Percentiles rank a stretch among this genome's conserved stretches.
phyloP scores from a whole-genome alignment of 2,888 invertebrate species.

The Andrena dorsata region DNA sequence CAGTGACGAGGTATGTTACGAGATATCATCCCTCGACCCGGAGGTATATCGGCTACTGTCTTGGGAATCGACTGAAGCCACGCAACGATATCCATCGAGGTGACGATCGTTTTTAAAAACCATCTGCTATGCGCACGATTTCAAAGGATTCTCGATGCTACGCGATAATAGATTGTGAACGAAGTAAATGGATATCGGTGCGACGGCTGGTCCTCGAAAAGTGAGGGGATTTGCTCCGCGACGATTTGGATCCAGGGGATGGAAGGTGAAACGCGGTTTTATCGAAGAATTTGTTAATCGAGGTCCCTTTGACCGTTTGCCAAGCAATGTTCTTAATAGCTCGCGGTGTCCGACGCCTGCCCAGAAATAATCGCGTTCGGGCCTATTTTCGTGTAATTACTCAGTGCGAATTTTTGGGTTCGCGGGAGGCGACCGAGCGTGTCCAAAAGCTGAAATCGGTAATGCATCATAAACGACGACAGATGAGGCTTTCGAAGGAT shows the following conservation, averaged over 20 bases:
- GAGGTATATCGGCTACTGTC: conserved; percentile 57
- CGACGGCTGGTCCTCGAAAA: not conserved
- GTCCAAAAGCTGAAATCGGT: conserved; percentile 37
- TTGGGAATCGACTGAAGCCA: conserved; percentile 31
- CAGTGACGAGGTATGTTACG: conserved; percentile 94
- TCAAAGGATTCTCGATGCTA: not conserved
- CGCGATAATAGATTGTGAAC: not conserved
- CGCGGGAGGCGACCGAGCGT: conserved; percentile 40
- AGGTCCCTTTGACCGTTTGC: conserved; percentile 64
- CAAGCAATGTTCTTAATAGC: conserved; percentile 67
- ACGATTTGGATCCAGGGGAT: no score
- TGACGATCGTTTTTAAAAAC: not conserved
- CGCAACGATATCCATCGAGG: conserved; percentile 29
- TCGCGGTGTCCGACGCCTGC: conserved; percentile 44
- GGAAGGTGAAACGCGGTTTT: conserved; percentile 20
- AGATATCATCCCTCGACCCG: conserved; percentile 29
- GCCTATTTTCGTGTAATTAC: conserved; percentile 65
- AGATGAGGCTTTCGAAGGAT: conserved; percentile 23
- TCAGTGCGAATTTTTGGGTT: conserved; percentile 55
- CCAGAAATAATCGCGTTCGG: conserved; percentile 59
- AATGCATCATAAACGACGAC: conserved; percentile 48
- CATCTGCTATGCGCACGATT: not conserved
- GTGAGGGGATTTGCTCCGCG: conserved; percentile 52
- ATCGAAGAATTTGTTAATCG: conserved; percentile 59
- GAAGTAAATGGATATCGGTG: conserved; percentile 5